Percentiles rank a stretch among this genome's conserved stretches.
Evolutionary conservation across 2,888 invertebrate genomes (phyloP).

Genomic region (Bursaphelenchus okinawaensis): DNA sequence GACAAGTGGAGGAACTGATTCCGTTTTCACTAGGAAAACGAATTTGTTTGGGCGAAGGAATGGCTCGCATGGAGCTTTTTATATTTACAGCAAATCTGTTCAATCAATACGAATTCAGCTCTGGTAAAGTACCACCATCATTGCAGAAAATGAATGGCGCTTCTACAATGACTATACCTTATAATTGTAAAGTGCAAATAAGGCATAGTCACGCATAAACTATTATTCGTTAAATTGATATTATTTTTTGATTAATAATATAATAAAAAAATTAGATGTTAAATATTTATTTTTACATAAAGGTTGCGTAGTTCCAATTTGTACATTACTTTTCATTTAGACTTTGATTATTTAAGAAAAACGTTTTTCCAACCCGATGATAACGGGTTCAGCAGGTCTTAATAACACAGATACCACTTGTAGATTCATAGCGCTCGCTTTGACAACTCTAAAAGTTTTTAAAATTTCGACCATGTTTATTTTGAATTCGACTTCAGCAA

Average conservation of each 20-base stretch:
- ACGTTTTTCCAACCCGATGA: neutral
- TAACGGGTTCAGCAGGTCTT: neutral
- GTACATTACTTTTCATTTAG: too few species aligned
- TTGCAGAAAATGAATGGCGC: neutral
- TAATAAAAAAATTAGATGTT: too few species aligned
- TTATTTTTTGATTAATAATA: too few species aligned
- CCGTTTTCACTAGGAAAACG: neutral
- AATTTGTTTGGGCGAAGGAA: neutral
- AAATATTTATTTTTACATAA: too few species aligned
- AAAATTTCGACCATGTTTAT: constrained; percentile 34
- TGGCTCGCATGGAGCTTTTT: neutral
- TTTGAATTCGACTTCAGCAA: constrained; percentile 51
- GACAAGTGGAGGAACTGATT: constrained; percentile 3
- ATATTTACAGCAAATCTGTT: neutral
- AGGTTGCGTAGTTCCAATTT: too few species aligned
- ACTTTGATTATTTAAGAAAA: too few species aligned
- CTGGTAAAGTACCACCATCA: neutral
- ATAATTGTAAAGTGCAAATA: neutral
- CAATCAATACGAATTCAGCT: neutral
- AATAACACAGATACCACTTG: neutral
- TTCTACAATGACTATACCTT: neutral
- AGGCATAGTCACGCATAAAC: too few species aligned
- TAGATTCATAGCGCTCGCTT: neutral
- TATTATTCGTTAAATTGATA: too few species aligned
- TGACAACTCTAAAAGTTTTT: constrained; percentile 20